Base-by-base conservation (phyloP, 1,140 invertebrate species). In the Pseudomyrmex flavicornis region DNA sequence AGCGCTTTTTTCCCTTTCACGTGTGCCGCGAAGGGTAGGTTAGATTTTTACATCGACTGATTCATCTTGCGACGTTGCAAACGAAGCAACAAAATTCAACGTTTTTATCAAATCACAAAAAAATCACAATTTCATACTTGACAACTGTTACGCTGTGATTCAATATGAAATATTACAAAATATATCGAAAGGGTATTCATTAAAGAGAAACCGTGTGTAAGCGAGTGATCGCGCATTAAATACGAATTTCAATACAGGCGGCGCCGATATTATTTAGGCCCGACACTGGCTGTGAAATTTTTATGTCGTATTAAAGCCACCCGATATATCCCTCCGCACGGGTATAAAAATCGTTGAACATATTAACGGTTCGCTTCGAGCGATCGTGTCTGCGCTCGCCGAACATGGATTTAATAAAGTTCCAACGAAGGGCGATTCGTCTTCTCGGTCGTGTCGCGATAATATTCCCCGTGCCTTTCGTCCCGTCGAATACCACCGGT, bases 171-270 rank as follows among this genome's bases (percentile, higher is more conserved):
- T 66, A 46, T 54, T 20, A 46, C 44, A 46, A 1, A 1, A 58
- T 26, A 58, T n/a, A 46, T 56, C 22, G 9, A n/a, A 58, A 59
- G n/a, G 12, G 46, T 46, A 77, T 54, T 54, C 44, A 26, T 12
- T 54, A 59, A 65, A 73, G 82, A 83, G 5, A 35, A 83, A 80
- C 44, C 77, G 65, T 79, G 69, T 85, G 50, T 66, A 63, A 54
- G 44, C 54, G 35, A 59, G 83, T 88, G 77, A 89, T 85, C 85
- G 72, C 85, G 75, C 86, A 91, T 92, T 84, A 91, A 91, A 91
- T 91, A 91, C 91, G 91, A 88, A 92, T 92, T 92, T 92, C 85
- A 92, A 91, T 92, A 91, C 83, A 87, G 79, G 86, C 84, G 83
- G 54, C 85, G 69, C 72, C 82, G 56, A 90, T 89, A 89, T 85